Conservation (phyloP, 2,113 vertebrate genomes). For the Cardinalis cardinalis region DNA sequence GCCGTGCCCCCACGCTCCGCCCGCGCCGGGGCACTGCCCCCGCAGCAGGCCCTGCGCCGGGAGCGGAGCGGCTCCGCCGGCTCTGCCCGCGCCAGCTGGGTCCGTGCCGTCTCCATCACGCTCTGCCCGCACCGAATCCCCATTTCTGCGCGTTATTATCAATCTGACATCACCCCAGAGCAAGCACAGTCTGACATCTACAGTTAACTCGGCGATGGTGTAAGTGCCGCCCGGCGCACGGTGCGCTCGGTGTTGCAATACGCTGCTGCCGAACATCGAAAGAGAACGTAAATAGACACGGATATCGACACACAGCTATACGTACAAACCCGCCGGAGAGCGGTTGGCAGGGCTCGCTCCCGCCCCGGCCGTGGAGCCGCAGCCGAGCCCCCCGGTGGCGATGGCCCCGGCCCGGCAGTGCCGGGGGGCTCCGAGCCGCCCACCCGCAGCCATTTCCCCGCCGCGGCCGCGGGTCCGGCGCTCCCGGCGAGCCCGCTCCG, state of each 20-base stretch:
- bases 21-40: neutral
- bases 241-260: conserved; percentile 13
- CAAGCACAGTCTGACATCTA: conserved; percentile 62
- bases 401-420: neutral
- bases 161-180: conserved; percentile 12
- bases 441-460: neutral
- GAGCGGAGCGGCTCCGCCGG: neutral
- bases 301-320: accelerated
- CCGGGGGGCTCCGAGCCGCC: neutral
- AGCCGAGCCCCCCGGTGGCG: neutral
- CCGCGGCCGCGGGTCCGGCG: neutral
- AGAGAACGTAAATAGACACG: accelerated
- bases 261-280: neutral
- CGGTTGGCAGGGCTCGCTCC: neutral
- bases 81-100: neutral
- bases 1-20: neutral
- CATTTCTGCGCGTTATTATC: neutral
- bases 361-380: neutral
- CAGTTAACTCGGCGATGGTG: conserved; percentile 48
- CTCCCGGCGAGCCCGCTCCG: neutral
- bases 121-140: neutral
- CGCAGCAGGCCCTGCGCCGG: neutral
- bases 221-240: conserved; percentile 42
- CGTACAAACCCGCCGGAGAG: neutral
- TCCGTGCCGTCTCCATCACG: neutral